Conservation (phyloP, 2,113 vertebrate species). For the Melanerpes formicivorus region DNA sequence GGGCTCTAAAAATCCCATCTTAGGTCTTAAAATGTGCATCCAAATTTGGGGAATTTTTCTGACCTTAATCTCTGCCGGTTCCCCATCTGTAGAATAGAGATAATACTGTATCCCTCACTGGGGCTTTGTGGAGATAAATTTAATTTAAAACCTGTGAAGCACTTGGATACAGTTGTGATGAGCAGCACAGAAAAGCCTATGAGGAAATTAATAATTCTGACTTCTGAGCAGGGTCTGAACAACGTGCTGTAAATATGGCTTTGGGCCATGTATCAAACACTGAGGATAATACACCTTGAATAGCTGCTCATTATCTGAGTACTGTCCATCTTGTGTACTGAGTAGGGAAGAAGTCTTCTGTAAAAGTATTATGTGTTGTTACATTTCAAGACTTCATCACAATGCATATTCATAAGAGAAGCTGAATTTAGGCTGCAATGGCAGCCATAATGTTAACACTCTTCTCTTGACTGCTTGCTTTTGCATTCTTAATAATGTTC, state of each 20-base stretch:
- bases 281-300: not conserved
- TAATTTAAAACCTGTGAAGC: conserved; percentile 58
- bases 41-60: conserved; percentile 37
- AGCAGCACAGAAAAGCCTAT: conserved; percentile 19
- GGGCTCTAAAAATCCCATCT: not conserved
- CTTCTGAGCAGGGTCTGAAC: not conserved
- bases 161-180: conserved; percentile 13
- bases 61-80: conserved; percentile 49
- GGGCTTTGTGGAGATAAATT: conserved; percentile 47
- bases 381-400: not conserved
- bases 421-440: not conserved
- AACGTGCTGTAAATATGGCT: not conserved
- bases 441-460: not conserved
- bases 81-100: conserved; percentile 42
- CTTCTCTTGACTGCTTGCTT: not conserved
- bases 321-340: not conserved
- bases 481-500: not conserved
- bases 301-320: not conserved
- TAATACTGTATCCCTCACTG: conserved; percentile 15
- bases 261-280: not conserved
- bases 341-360: not conserved
- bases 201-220: conserved; percentile 56
- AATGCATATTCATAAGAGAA: not conserved
- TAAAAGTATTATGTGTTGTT: not conserved
- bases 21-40: not conserved